Conservation (phyloP, 2,113 vertebrate genomes). For the Tachysurus fulvidraco region DNA sequence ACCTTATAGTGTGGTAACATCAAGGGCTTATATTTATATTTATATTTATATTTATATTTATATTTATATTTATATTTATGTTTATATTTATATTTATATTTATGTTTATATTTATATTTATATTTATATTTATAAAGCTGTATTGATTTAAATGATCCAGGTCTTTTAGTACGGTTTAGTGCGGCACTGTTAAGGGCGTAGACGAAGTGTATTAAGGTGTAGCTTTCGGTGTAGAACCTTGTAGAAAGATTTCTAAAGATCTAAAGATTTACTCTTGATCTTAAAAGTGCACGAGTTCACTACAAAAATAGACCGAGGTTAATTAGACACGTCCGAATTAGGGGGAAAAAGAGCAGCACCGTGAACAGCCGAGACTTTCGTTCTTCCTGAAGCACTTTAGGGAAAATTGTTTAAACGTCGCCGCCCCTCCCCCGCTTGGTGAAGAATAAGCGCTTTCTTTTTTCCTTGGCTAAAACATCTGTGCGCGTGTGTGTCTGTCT, state of each 20-base stretch:
- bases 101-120: no score
- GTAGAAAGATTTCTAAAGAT: no score
- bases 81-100: no score
- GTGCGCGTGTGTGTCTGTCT: background rate
- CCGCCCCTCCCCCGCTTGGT: background rate
- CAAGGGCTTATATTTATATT: background rate
- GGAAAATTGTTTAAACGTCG: background rate
- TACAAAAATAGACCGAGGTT: background rate
- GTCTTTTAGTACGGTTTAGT: no score
- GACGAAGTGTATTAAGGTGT: background rate
- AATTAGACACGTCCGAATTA: constrained; percentile 3
- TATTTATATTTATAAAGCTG: no score
- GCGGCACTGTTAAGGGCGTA: no score
- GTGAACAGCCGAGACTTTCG: background rate
- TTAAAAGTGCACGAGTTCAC: background rate
- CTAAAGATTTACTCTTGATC: background rate
- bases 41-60: no score
- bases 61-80: no score
- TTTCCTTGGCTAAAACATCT: background rate
- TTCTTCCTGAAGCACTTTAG: constrained; percentile 1
- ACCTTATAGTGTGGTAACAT: background rate
- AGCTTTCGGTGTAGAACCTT: no score
- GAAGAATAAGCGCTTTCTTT: background rate
- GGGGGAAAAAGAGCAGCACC: background rate
- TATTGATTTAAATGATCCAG: background rate